phyloP scores from a whole-genome alignment of 2,113 vertebrate species.

The Probosciger aterrimus region DNA sequence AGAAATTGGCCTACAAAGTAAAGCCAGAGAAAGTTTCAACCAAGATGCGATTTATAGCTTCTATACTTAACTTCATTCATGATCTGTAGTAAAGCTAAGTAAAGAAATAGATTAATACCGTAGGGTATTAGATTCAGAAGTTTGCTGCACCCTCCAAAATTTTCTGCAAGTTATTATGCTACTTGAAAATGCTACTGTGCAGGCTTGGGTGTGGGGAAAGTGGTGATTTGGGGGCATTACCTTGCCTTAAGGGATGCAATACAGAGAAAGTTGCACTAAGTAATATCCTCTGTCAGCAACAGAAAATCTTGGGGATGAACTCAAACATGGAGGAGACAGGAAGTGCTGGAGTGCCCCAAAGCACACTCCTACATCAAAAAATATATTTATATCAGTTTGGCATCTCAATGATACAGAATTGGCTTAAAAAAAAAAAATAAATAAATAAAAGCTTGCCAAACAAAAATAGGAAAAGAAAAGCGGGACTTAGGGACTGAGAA shows the following conservation, averaged over 20 bases:
- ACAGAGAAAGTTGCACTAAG: background rate
- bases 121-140: background rate
- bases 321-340: rapidly evolving
- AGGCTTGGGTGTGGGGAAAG: background rate
- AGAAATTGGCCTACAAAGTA: background rate
- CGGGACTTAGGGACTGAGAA: background rate
- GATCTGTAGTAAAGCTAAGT: background rate
- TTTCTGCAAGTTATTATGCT: background rate
- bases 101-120: background rate
- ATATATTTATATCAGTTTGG: background rate
- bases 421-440: background rate
- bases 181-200: background rate
- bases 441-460: background rate
- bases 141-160: background rate
- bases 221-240: background rate
- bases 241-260: background rate
- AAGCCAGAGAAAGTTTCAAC: background rate
- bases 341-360: background rate
- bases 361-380: background rate
- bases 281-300: background rate
- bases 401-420: background rate
- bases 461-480: background rate
- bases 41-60: background rate
- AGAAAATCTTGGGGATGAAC: background rate
- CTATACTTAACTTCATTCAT: background rate